phyloP scores from a whole-genome alignment of 2,113 vertebrate species.

The Lamprologus callipterus region DNA sequence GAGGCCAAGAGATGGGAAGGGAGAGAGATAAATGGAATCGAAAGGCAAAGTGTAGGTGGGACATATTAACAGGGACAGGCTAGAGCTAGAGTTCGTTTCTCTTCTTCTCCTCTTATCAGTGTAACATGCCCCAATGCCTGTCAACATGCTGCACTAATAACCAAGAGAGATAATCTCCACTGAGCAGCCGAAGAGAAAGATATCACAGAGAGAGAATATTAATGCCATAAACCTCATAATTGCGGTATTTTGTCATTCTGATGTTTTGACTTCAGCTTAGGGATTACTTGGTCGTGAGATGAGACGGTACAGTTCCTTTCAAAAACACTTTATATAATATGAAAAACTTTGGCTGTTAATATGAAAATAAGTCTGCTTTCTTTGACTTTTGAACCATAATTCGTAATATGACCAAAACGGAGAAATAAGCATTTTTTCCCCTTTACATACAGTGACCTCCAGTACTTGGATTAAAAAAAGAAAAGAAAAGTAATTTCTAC shows the following conservation, averaged over 20 bases:
- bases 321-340: background rate
- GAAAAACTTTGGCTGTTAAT: background rate
- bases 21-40: background rate
- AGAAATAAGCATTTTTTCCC: background rate
- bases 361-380: background rate
- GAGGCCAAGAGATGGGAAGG: constrained; percentile 2
- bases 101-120: background rate
- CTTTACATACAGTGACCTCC: background rate
- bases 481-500: background rate
- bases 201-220: background rate
- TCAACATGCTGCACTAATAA: constrained; percentile 3
- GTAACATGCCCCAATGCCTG: background rate
- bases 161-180: background rate
- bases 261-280: background rate
- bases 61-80: background rate
- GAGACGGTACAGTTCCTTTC: background rate
- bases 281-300: background rate
- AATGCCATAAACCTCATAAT: background rate
- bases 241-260: background rate
- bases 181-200: background rate
- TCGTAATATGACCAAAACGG: background rate
- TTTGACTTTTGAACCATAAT: background rate
- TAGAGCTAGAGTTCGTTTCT: background rate
- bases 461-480: background rate
- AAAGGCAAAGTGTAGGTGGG: background rate